Percentiles rank a stretch among this genome's conserved stretches.
phyloP scores from a whole-genome alignment of 92 coral and sea anemone species.

The Heliopora coerulea region DNA sequence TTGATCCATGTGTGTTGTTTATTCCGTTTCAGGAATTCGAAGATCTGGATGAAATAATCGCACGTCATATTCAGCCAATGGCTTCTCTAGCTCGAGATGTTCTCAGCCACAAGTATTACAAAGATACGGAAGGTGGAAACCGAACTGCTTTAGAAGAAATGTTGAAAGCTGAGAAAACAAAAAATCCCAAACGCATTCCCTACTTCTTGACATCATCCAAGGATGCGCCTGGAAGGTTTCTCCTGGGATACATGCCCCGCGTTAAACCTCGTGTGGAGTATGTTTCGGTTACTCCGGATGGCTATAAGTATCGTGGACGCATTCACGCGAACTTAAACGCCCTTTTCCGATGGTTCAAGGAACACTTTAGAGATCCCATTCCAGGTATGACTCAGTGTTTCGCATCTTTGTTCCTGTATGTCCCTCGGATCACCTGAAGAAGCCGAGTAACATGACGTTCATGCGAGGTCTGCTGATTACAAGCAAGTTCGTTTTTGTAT shows the following conservation, averaged over 20 bases:
- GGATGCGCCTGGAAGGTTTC: conserved; percentile 92
- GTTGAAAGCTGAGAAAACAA: conserved; percentile 70
- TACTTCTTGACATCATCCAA: conserved; percentile 73
- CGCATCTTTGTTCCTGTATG: no score
- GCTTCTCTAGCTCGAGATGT: conserved; percentile 86
- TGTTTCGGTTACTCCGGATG: conserved; percentile 84
- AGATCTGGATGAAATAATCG: conserved; percentile 97
- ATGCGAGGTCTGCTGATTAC: no score
- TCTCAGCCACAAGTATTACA: conserved; percentile 76
- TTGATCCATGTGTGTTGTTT: no score
- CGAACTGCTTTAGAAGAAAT: conserved; percentile 74
- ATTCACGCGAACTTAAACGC: conserved; percentile 82
- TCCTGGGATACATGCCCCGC: conserved; percentile 92
- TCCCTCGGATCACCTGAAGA: no score
- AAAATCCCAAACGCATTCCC: conserved; percentile 86
- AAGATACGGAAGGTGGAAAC: conserved; percentile 75
- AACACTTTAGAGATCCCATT: conserved; percentile 95
- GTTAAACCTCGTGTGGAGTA: conserved; percentile 82
- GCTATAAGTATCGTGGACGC: conserved; percentile 86
- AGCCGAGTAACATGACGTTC: no score
- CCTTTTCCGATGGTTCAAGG: conserved; percentile 94
- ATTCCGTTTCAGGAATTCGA: conserved; percentile 92
- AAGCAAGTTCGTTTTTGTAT: no score
- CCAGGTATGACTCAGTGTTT: conserved; percentile 66
- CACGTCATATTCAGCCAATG: conserved; percentile 98